Conservation (phyloP, 2,113 vertebrate genomes). For the Hirundichthys speculiger region DNA sequence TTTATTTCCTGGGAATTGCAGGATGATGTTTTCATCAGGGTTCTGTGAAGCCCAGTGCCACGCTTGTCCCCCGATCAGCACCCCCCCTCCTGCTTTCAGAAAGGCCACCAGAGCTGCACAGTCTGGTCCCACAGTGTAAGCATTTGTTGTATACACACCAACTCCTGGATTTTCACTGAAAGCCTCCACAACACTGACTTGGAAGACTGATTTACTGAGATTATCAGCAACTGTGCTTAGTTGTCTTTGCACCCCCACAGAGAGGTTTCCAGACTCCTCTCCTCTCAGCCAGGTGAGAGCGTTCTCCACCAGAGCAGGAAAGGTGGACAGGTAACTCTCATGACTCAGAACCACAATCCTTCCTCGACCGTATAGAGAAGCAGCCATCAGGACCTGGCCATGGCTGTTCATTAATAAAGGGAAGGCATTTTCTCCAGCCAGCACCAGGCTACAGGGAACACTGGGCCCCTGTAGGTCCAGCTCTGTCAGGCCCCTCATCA, state of each 20-base stretch:
- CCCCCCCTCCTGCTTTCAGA: constrained; percentile 84
- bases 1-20: constrained; percentile 85
- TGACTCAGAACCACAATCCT: constrained; percentile 86
- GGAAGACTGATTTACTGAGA: constrained; percentile 59
- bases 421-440: constrained; percentile 74
- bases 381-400: constrained; percentile 80
- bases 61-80: constrained; percentile 88
- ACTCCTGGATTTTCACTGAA: constrained; percentile 65
- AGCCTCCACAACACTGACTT: constrained; percentile 42
- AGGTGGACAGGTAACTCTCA: constrained; percentile 78
- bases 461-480: constrained; percentile 59
- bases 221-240: constrained; percentile 73
- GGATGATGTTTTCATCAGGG: constrained; percentile 78
- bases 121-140: constrained; percentile 70
- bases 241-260: constrained; percentile 73
- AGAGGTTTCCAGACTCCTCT: constrained; percentile 33
- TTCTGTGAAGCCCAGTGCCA: constrained; percentile 82
- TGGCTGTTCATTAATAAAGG: constrained; percentile 73
- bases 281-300: constrained; percentile 84
- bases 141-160: constrained; percentile 81
- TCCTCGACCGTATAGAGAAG: constrained; percentile 81
- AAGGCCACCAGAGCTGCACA: constrained; percentile 78
- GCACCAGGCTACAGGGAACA: constrained; percentile 67
- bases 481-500: constrained; percentile 66
- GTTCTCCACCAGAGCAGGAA: constrained; percentile 83